A percentile compares a stretch with the other conserved stretches of the same genome.
phyloP scores from a whole-genome alignment of 2,888 invertebrate genomes.

The Philopedon plagiatum region DNA sequence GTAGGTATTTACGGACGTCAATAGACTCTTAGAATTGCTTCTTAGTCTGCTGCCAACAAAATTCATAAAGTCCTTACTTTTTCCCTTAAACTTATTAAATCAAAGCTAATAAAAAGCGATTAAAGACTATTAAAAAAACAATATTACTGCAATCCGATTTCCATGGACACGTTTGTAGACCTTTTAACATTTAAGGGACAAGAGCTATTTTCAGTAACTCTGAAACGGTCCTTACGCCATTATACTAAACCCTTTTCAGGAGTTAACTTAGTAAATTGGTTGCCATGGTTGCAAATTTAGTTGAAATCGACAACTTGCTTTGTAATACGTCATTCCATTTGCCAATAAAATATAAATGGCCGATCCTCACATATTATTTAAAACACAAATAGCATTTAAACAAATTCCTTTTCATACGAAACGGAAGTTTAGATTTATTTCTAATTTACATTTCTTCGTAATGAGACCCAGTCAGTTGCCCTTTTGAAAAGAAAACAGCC shows the following conservation, averaged over 20 bases:
- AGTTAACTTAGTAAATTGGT: slow-evolving; percentile 16
- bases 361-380: not conserved
- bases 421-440: not conserved
- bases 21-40: too few species aligned
- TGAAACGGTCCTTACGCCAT: not conserved
- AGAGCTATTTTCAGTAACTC: not conserved
- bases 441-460: too few species aligned
- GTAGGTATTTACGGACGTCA: too few species aligned
- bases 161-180: not conserved
- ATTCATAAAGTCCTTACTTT: too few species aligned
- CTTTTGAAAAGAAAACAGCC: too few species aligned
- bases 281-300: slow-evolving; percentile 16
- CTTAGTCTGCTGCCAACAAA: too few species aligned
- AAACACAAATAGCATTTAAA: not conserved
- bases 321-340: slow-evolving; percentile 3
- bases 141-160: not conserved
- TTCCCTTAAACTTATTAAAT: too few species aligned
- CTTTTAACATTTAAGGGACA: not conserved
- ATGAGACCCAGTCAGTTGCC: too few species aligned
- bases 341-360: not conserved
- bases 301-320: slow-evolving; percentile 11
- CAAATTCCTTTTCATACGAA: not conserved
- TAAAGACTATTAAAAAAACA: too few species aligned
- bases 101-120: too few species aligned
- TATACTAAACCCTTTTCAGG: slow-evolving; percentile 16